phyloP scores from a whole-genome alignment of 92 coral and sea anemone species.

The Pocillopora grandis region DNA sequence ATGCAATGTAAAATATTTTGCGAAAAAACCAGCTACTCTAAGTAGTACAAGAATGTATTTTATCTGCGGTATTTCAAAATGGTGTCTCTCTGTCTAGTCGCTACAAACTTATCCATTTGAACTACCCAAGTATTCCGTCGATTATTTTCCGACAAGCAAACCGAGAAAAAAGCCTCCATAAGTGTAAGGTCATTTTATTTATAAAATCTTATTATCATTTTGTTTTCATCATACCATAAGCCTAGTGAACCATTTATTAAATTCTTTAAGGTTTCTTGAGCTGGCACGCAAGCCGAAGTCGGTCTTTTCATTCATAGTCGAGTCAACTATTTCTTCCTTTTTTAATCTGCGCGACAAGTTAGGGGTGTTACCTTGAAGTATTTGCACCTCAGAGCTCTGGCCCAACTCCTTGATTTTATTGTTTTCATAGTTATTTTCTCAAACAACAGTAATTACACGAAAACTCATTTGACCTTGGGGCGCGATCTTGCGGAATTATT shows the following conservation, averaged over 20 bases:
- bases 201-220: background rate
- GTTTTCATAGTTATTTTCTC: constrained; percentile 5
- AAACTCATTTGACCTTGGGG: constrained; percentile 4
- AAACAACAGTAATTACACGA: background rate
- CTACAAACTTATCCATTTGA: background rate
- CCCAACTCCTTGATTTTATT: background rate
- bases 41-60: background rate
- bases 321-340: background rate
- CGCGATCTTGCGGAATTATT: background rate
- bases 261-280: background rate
- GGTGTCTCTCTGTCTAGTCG: constrained; percentile 2
- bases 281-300: background rate
- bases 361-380: background rate
- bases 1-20: background rate
- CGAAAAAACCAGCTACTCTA: background rate
- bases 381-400: background rate
- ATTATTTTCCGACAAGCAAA: background rate
- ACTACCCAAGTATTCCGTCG: background rate
- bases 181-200: background rate
- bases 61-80: background rate
- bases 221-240: background rate
- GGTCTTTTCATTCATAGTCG: background rate
- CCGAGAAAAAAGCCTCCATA: background rate
- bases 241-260: background rate
- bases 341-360: background rate